phyloP scores from a whole-genome alignment of 37 sponge, comb jelly and placozoan species.

The Theonella swinhoei region DNA sequence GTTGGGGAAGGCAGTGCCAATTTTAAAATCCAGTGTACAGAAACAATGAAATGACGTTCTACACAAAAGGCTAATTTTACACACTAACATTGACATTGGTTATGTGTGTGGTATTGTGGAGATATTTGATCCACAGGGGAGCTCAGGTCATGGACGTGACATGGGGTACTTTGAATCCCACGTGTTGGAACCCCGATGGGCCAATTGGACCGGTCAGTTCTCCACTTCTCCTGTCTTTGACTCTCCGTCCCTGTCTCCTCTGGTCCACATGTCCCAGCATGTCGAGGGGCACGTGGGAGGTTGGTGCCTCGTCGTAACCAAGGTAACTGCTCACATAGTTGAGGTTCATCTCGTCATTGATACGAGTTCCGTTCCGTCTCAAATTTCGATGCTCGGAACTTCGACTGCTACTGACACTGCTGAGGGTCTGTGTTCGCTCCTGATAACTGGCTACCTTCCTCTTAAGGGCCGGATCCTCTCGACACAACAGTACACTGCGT shows the following conservation, averaged over 20 bases:
- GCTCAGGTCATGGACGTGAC: neutral
- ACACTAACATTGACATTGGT: too few relatives aligned
- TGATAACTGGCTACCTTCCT: neutral
- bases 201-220: neutral
- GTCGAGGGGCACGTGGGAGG: constrained; percentile 26
- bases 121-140: too few relatives aligned
- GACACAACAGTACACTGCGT: constrained; percentile 15
- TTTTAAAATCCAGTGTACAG: too few relatives aligned
- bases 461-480: constrained; percentile 6
- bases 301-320: neutral
- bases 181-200: neutral
- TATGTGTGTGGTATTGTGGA: too few relatives aligned
- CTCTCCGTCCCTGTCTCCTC: neutral
- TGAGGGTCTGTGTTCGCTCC: neutral
- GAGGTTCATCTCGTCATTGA: neutral
- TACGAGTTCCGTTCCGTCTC: neutral
- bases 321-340: constrained; percentile 37
- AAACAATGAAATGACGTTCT: too few relatives aligned
- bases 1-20: too few relatives aligned
- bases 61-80: too few relatives aligned
- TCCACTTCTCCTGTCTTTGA: constrained; percentile 2
- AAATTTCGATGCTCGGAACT: neutral
- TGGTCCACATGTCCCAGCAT: constrained; percentile 26
- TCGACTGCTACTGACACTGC: neutral
- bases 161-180: neutral